A percentile compares a stretch with the other conserved stretches of the same genome.
phyloP scores from a whole-genome alignment of 2,888 invertebrate genomes.

The Xestia xanthographa region DNA sequence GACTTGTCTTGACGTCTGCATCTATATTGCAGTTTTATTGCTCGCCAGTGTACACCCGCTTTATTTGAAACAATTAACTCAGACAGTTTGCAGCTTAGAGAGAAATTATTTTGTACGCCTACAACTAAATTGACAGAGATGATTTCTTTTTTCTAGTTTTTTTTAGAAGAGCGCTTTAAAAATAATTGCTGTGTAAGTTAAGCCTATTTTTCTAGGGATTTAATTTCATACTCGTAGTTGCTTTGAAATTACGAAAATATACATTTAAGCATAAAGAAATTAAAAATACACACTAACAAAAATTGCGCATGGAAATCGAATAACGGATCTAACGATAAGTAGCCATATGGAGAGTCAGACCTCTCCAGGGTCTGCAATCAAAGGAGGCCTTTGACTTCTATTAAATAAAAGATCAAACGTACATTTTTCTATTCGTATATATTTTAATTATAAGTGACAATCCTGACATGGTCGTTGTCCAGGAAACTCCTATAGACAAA shows the following conservation, averaged over 20 bases:
- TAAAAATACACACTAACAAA: background rate
- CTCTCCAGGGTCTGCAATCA: too few relatives aligned
- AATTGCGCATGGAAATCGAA: background rate
- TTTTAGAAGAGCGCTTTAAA: background rate
- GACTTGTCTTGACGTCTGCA: constrained; percentile 62
- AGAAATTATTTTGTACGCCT: constrained; percentile 19
- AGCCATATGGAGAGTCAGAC: too few relatives aligned
- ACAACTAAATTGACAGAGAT: background rate
- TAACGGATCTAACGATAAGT: too few relatives aligned
- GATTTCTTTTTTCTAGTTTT: background rate
- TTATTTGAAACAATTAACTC: constrained; percentile 40
- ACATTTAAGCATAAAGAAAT: background rate
- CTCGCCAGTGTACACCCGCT: constrained; percentile 27
- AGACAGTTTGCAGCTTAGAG: constrained; percentile 19
- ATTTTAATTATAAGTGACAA: too few relatives aligned
- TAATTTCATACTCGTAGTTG: background rate
- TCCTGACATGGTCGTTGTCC: too few relatives aligned
- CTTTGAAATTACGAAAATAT: background rate
- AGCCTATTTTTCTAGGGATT: background rate
- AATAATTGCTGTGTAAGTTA: constrained; percentile 6
- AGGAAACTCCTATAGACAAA: too few relatives aligned
- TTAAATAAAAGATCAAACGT: too few relatives aligned
- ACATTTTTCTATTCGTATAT: too few relatives aligned
- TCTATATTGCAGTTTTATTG: constrained; percentile 66
- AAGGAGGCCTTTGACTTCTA: too few relatives aligned